A percentile compares a stretch with the other conserved stretches of the same genome.
phyloP scores from a whole-genome alignment of 2,888 invertebrate species.

The Metellina segmentata region DNA sequence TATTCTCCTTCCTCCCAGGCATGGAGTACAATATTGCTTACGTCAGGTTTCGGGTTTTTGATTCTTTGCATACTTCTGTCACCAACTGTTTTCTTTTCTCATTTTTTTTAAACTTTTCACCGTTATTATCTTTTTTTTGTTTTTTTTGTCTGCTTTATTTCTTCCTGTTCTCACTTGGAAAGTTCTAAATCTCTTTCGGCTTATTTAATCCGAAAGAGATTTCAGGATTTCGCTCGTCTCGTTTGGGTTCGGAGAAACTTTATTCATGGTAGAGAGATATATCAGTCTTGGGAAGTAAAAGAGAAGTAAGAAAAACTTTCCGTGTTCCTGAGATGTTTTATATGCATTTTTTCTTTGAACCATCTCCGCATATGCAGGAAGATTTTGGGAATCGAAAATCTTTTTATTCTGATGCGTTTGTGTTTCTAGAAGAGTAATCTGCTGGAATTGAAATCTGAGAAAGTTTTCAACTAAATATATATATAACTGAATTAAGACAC shows the following conservation, averaged over 20 bases:
- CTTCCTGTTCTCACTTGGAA: conserved; percentile 2
- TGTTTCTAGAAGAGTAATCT: neutral
- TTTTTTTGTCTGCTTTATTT: neutral
- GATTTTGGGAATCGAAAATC: neutral
- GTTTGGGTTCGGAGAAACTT: conserved; percentile 15
- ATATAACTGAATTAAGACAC: too few species aligned
- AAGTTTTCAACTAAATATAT: neutral
- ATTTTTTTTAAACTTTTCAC: neutral
- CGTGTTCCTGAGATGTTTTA: neutral
- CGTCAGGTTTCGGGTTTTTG: conserved; percentile 17
- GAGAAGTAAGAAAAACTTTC: neutral
- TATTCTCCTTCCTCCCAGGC: neutral
- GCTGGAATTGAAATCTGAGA: neutral
- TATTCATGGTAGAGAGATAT: neutral
- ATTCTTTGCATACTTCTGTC: conserved; percentile 34
- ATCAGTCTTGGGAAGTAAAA: neutral
- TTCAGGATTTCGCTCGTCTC: conserved; percentile 8
- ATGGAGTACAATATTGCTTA: conserved; percentile 35
- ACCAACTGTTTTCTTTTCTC: neutral
- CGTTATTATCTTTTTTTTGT: conserved; percentile 4
- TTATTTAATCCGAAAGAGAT: conserved; percentile 66
- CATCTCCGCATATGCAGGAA: neutral
- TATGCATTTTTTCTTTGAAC: neutral
- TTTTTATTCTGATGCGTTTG: neutral
- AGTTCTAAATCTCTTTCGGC: conserved; percentile 48